Base-by-base conservation (phyloP, 2,888 invertebrate genomes). In the Trimorus sp. region DNA sequence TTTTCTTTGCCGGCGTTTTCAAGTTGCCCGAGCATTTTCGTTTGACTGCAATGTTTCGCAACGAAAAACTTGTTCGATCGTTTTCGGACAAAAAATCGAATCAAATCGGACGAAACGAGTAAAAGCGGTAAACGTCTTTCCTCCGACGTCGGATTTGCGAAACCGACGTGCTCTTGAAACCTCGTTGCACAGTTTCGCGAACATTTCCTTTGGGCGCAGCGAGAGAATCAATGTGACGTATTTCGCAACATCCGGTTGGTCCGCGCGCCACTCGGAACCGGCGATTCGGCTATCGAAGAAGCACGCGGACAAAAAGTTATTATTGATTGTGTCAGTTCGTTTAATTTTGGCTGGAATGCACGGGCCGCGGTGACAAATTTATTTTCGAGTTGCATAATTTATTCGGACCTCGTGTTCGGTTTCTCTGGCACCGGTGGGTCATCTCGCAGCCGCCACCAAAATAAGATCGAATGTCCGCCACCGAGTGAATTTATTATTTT, bases 161-260 rank as follows among this genome's bases (percentile, higher is more conserved):
- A 73, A 73, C 54, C 63, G 36, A 65, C 65, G 38, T 65, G 65
- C 37, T 63, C 63, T 65, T 65, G 49, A 65, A 74, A 65, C 74
- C 58, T 58, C 49, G 11, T 74, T 74, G 65, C 74, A 66, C 53
- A 75, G 66, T 75, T 75, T 66, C 54, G 53, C 60, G 75, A 68
- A 76, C 66, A 76, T 76, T 76, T 76, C 75, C 68, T 76, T 76
- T 76, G 68, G 68, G 68, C 15, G 15, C 60, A 60, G 68, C 54
- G 75, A 68, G 68, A 68, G 75, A 68, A 60, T 68, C 75, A 76
- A 76, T 68, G 75, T 68, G 68, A 66, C 60, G 59, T 62, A 68
- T 68, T 76, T 68, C 68, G 75, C 68, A 76, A 76, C 60, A 68
- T 74, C 65, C 65, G 66, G 54, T 36, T 68, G 11, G 45, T 7